phyloP scores from a whole-genome alignment of 2,113 vertebrate genomes.

The Rhinopithecus roxellana region DNA sequence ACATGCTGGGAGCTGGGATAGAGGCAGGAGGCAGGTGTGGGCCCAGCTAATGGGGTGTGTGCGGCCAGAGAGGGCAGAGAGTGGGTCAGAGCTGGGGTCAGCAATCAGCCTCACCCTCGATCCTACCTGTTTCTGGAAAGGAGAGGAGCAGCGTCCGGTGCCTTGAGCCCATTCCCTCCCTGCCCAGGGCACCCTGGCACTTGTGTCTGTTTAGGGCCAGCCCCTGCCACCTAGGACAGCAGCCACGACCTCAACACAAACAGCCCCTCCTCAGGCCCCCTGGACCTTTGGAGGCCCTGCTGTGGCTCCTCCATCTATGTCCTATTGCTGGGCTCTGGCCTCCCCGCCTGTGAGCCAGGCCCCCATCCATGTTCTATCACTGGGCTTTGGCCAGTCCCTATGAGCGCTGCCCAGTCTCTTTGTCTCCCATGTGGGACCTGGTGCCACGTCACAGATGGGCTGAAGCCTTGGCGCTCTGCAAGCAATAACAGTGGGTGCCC shows the following conservation, averaged over 20 bases:
- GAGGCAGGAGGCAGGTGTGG: neutral
- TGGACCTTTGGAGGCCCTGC: neutral
- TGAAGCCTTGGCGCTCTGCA: neutral
- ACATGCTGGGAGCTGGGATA: fast-evolving
- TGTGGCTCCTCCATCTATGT: neutral
- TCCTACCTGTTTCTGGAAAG: neutral
- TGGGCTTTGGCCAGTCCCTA: neutral
- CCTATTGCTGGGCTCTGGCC: neutral
- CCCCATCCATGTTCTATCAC: neutral
- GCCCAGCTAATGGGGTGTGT: fast-evolving
- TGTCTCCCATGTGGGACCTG: neutral
- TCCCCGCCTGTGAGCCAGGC: neutral
- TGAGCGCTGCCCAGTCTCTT: neutral
- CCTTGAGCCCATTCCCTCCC: neutral
- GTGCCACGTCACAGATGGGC: neutral
- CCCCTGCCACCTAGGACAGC: neutral
- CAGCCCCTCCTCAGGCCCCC: neutral
- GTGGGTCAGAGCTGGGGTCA: fast-evolving
- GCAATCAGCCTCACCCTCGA: neutral
- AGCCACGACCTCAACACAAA: neutral
- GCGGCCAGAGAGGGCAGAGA: neutral
- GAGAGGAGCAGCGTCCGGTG: neutral
- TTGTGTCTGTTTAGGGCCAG: neutral
- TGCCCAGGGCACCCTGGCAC: neutral
- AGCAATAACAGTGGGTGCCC: neutral